Evolutionary conservation across 1,140 invertebrate species (phyloP).

Genomic region (Lepidurus packardi): DNA sequence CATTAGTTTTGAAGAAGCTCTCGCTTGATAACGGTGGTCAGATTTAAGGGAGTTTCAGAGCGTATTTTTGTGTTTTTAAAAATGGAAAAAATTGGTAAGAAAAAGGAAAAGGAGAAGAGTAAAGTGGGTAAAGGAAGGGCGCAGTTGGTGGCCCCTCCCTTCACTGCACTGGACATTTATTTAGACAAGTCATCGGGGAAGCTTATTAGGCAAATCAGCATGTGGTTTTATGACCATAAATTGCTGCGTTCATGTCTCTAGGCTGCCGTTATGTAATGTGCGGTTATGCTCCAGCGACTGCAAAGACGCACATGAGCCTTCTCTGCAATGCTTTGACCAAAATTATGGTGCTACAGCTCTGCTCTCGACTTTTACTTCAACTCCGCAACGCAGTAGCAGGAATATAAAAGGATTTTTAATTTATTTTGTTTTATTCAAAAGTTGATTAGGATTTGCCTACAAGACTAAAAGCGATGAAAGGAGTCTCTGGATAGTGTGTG

Average conservation of each 20-base stretch:
- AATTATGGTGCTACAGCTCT: not conserved
- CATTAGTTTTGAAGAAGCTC: conserved; percentile 15
- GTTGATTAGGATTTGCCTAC: not conserved
- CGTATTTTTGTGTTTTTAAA: too few species aligned
- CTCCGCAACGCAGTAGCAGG: not conserved
- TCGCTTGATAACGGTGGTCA: not conserved
- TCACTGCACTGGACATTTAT: conserved; percentile 15
- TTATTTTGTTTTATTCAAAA: not conserved
- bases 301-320: not conserved
- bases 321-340: conserved; percentile 7
- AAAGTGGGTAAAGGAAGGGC: conserved; percentile 9
- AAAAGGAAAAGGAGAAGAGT: not conserved
- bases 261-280: conserved; percentile 18
- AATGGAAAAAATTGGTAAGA: not conserved
- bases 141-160: conserved; percentile 20
- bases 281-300: conserved; percentile 17
- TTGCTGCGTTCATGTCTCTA: conserved; percentile 15
- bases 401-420: not conserved
- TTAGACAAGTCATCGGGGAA: conserved; percentile 21
- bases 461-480: not conserved
- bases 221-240: conserved; percentile 22
- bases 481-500: not conserved
- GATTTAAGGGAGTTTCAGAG: not conserved
- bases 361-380: not conserved
- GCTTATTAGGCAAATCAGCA: conserved; percentile 21